Conservation (phyloP, 2,888 invertebrate genomes). For the Artemia sinica region DNA sequence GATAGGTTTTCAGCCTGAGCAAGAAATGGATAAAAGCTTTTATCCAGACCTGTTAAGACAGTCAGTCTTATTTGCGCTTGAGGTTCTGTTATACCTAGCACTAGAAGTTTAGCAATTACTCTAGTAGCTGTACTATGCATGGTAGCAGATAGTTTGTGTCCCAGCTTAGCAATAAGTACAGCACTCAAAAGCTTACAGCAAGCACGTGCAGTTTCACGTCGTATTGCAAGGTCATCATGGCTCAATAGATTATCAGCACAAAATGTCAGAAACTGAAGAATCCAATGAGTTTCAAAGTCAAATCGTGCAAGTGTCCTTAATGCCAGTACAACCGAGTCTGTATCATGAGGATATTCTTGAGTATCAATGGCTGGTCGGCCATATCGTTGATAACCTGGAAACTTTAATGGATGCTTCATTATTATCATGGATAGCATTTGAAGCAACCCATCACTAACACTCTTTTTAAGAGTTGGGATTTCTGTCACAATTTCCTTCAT, state of each 20-base stretch:
- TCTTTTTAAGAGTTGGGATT: slow-evolving; percentile 66
- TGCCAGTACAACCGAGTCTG: slow-evolving; percentile 66
- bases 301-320: slow-evolving; percentile 71
- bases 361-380: background rate
- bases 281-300: slow-evolving; percentile 63
- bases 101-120: slow-evolving; percentile 71
- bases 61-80: slow-evolving; percentile 85
- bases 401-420: slow-evolving; percentile 65
- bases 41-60: slow-evolving; percentile 74
- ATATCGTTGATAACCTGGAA: slow-evolving; percentile 42
- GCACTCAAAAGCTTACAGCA: slow-evolving; percentile 60
- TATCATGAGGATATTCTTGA: slow-evolving; percentile 36
- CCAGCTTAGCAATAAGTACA: slow-evolving; percentile 9
- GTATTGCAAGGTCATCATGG: slow-evolving; percentile 75
- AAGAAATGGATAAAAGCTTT: slow-evolving; percentile 78
- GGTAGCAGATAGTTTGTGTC: slow-evolving; percentile 13
- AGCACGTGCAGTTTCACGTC: slow-evolving; percentile 83
- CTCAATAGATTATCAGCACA: slow-evolving; percentile 80
- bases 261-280: slow-evolving; percentile 75
- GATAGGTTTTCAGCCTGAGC: slow-evolving; percentile 91
- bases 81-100: slow-evolving; percentile 85
- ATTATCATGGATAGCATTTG: slow-evolving; percentile 77
- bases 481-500: slow-evolving; percentile 72
- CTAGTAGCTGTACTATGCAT: slow-evolving; percentile 56
- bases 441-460: slow-evolving; percentile 80